phyloP scores from a whole-genome alignment of 2,888 invertebrate species.

The Leucoptera coffeella region DNA sequence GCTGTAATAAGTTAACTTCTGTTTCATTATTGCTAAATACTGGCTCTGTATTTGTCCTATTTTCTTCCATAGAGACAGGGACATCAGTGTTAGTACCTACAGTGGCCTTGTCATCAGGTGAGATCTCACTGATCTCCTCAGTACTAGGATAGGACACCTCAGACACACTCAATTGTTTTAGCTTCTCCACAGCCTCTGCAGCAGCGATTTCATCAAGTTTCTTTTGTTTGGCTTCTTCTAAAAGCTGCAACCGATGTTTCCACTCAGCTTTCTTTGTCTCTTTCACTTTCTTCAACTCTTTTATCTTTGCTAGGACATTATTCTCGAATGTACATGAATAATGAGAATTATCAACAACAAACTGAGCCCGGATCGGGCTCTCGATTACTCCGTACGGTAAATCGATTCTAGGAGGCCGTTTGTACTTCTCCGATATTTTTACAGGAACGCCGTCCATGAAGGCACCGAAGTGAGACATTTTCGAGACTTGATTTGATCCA shows the following conservation, averaged over 20 bases:
- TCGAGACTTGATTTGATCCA: constrained; percentile 15
- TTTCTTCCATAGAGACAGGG: constrained; percentile 1
- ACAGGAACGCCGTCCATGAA: constrained; percentile 82
- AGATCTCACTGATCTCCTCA: constrained; percentile 50
- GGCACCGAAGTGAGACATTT: constrained; percentile 48
- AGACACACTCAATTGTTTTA: constrained; percentile 50
- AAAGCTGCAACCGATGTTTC: constrained; percentile 51
- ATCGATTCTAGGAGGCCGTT: constrained; percentile 63
- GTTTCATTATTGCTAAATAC: constrained; percentile 12
- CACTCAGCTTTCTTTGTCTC: constrained; percentile 57
- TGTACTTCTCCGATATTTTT: constrained; percentile 82
- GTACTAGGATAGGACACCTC: constrained; percentile 57
- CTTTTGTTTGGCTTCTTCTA: constrained; percentile 52
- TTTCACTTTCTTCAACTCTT: constrained; percentile 63
- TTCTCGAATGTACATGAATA: constrained; percentile 68
- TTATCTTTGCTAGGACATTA: constrained; percentile 64
- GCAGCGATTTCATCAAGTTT: constrained; percentile 44
- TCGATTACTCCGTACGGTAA: constrained; percentile 41
- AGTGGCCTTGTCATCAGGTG: constrained; percentile 31
- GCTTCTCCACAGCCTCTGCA: constrained; percentile 41
- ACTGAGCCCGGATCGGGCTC: constrained; percentile 25
- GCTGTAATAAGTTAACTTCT: constrained; percentile 31
- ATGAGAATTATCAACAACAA: constrained; percentile 42
- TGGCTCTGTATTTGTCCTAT: no score
- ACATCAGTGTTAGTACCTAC: constrained; percentile 8